Percentiles rank a stretch among this genome's conserved stretches.
Evolutionary conservation across 2,113 vertebrate species (phyloP).

Genomic region (Protobothrops mucrosquamatus): DNA sequence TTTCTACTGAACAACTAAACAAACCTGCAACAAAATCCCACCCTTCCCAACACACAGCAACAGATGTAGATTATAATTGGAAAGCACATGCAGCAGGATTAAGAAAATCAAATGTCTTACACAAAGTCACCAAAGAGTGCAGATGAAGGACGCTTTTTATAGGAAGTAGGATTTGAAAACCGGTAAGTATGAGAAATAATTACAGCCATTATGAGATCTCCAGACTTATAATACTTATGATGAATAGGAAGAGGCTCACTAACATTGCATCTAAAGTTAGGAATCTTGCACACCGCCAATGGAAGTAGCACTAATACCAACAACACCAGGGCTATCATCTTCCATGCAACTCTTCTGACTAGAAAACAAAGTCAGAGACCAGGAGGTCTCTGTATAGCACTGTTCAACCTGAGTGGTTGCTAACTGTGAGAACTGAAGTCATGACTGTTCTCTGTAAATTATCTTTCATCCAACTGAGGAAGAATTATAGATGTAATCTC

Average conservation of each 20-base stretch:
- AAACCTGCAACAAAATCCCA: background rate
- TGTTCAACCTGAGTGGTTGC: background rate
- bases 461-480: background rate
- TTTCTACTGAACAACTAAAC: background rate
- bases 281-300: background rate
- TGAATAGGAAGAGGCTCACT: background rate
- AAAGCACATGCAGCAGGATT: background rate
- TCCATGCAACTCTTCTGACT: background rate
- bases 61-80: background rate
- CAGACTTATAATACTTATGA: background rate
- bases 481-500: background rate
- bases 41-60: background rate
- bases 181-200: background rate
- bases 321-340: background rate
- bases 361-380: background rate
- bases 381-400: background rate
- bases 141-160: background rate
- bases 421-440: background rate
- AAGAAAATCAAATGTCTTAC: background rate
- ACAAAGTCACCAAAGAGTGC: background rate
- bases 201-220: background rate
- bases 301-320: background rate
- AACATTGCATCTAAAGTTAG: background rate
- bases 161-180: background rate
- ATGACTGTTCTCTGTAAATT: background rate